Evolutionary conservation across 1,140 invertebrate genomes (phyloP), one percentile per base, ranked within the genome.

Genomic region (Nilaparvata lugens): DNA sequence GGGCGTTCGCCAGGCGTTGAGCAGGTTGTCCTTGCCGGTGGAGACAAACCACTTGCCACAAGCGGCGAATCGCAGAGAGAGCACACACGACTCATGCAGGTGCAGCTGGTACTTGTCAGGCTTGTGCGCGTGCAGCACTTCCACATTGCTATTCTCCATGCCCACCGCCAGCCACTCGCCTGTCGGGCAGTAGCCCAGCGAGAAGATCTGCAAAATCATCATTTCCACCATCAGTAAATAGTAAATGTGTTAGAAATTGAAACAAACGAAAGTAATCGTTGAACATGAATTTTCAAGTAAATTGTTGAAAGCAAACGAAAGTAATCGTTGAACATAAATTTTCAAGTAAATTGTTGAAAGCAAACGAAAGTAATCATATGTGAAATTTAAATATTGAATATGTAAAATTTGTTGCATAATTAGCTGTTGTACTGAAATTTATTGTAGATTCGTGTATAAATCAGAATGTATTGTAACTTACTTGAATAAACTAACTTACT

Each of bases 21-120:
- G 81, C 66, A 97, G 80, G 78, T 98, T 98, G 72, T 99, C 97
- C 78, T 99, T 99, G 62, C 97, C 97, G 3, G 97, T 99, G 35
- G 93, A 96, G 54, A 97, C 93, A 76, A 99, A 99, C 95, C 96
- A 99, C 77, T 98, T 97, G 66, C 95, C 96, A 73, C 89, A 93
- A 23, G 92, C 86, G 31, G 97, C 95, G 79, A 98, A 99, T 70
- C 94, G 86, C 60, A 99, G 81, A 56, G 95, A 97, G 9, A 99
- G 81, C n/a, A 99, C 97, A 76, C 97, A 99, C 60, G 91, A 96
- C 75, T 99, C 96, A 76, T 99, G 97, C 63, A 98, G 79, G 73
- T 97, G 91, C 18, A 99, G 80, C 74, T 98, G 95, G 75, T 98
- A 99, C 73, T 97, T 96, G 77, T 99, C 96, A 21, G 91, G 87